These are phyloP conservation scores for Selenia dentaria DNA, from an alignment of 2,888 invertebrate genomes.

Conservation along the genomic window DNA sequence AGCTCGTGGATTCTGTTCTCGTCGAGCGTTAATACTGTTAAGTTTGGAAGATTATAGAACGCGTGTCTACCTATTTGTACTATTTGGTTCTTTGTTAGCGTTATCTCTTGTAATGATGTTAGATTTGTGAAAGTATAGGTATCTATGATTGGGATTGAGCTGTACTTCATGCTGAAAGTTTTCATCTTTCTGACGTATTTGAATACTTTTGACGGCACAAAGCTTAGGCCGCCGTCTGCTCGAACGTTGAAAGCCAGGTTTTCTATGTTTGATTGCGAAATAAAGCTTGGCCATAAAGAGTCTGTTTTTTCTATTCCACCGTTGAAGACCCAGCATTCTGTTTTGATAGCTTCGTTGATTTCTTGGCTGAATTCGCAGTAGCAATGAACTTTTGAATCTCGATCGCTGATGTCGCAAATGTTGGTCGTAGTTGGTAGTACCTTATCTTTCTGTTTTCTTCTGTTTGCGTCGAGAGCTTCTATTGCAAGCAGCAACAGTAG, in stretches of 20 bases:
- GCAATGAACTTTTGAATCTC: slow-evolving; percentile 86
- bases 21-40: slow-evolving; percentile 88
- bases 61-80: slow-evolving; percentile 86
- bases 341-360: slow-evolving; percentile 86
- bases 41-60: slow-evolving; percentile 89
- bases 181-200: slow-evolving; percentile 87
- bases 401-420: slow-evolving; percentile 83
- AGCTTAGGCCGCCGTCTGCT: slow-evolving; percentile 87
- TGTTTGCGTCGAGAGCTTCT: slow-evolving; percentile 74
- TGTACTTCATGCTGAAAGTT: slow-evolving; percentile 89
- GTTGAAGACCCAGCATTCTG: slow-evolving; percentile 91
- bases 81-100: slow-evolving; percentile 89
- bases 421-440: slow-evolving; percentile 63
- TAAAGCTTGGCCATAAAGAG: slow-evolving; percentile 89
- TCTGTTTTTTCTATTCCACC: slow-evolving; percentile 87
- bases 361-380: slow-evolving; percentile 86
- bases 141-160: slow-evolving; percentile 88
- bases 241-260: slow-evolving; percentile 89
- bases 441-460: slow-evolving; percentile 75
- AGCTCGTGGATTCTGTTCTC: slow-evolving; percentile 91
- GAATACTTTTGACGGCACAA: slow-evolving; percentile 89
- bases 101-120: slow-evolving; percentile 87
- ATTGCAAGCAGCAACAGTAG: slow-evolving; percentile 78
- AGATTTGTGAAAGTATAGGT: slow-evolving; percentile 91
- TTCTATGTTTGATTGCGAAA: slow-evolving; percentile 88